Evolutionary conservation across 2,797 vertebrate genomes (phyloP).

Genomic region (Chaunax sp.): DNA sequence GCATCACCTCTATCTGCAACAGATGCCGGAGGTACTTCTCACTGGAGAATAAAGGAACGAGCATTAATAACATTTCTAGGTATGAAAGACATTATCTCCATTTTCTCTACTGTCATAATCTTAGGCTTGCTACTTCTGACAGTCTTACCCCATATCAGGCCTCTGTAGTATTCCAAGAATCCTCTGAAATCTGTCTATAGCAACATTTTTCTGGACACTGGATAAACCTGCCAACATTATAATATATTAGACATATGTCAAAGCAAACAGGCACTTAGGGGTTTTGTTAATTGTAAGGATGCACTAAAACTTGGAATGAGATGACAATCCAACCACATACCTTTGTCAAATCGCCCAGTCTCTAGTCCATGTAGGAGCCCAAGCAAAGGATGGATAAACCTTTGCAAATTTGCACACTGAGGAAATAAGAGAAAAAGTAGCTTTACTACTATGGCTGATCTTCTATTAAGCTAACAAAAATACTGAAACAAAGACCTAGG

Average conservation of each 20-base stretch:
- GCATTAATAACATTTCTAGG: neutral
- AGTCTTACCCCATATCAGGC: slow-evolving; percentile 91
- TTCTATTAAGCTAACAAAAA: slow-evolving; percentile 1
- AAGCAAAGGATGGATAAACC: slow-evolving; percentile 85
- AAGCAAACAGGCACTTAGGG: neutral
- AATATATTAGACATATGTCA: neutral
- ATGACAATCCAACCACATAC: slow-evolving; percentile 62
- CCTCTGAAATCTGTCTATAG: slow-evolving; percentile 90
- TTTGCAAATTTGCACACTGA: slow-evolving; percentile 89
- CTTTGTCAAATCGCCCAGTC: slow-evolving; percentile 88
- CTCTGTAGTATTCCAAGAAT: slow-evolving; percentile 91
- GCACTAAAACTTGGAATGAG: neutral
- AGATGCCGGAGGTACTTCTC: slow-evolving; percentile 89
- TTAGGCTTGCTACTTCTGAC: neutral
- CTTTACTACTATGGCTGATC: neutral
- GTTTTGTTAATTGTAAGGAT: neutral
- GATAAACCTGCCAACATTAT: slow-evolving; percentile 83
- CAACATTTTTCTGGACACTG: slow-evolving; percentile 92
- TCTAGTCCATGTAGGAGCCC: slow-evolving; percentile 88
- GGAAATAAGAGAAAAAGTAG: slow-evolving; percentile 10
- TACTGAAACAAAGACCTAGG: neutral
- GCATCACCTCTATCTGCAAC: slow-evolving; percentile 91
- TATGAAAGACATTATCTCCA: neutral
- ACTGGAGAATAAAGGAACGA: slow-evolving; percentile 66
- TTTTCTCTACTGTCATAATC: neutral